These are phyloP conservation scores for Panagrolaimus sp. DNA, from an alignment of 1,140 invertebrate genomes.

Conservation along the genomic window DNA sequence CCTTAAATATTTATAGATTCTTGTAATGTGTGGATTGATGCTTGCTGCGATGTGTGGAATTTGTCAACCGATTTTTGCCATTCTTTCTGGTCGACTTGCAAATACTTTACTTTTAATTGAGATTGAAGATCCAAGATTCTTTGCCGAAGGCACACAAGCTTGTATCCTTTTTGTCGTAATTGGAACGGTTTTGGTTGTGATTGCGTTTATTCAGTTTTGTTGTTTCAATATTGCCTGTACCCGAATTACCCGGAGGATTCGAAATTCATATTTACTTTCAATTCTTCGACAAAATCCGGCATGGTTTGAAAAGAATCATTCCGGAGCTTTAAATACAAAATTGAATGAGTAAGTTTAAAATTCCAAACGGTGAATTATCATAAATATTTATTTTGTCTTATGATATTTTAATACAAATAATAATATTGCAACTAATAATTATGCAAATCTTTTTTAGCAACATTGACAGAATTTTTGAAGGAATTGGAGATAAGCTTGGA, in stretches of 20 bases:
- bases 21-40: slow-evolving; percentile 12
- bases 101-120: slow-evolving; percentile 30
- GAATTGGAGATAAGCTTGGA: slow-evolving; percentile 79
- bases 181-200: slow-evolving; percentile 21
- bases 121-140: slow-evolving; percentile 19
- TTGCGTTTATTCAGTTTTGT: slow-evolving; percentile 50
- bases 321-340: slow-evolving; percentile 77
- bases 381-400: too few relatives aligned
- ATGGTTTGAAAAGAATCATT: slow-evolving; percentile 81
- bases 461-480: slow-evolving; percentile 80
- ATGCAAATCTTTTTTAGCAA: slow-evolving; percentile 66
- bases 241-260: slow-evolving; percentile 69
- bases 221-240: slow-evolving; percentile 60
- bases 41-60: slow-evolving; percentile 29
- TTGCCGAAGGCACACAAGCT: slow-evolving; percentile 15
- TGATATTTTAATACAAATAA: too few relatives aligned
- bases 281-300: slow-evolving; percentile 78
- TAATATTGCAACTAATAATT: neutral
- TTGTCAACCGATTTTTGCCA: slow-evolving; percentile 28
- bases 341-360: slow-evolving; percentile 75
- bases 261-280: slow-evolving; percentile 69
- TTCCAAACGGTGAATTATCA: too few relatives aligned
- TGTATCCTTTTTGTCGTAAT: slow-evolving; percentile 22
- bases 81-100: slow-evolving; percentile 25
- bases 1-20: neutral